Evolutionary conservation across 2,797 vertebrate genomes (phyloP).

Genomic region (Malurus leucopterus): DNA sequence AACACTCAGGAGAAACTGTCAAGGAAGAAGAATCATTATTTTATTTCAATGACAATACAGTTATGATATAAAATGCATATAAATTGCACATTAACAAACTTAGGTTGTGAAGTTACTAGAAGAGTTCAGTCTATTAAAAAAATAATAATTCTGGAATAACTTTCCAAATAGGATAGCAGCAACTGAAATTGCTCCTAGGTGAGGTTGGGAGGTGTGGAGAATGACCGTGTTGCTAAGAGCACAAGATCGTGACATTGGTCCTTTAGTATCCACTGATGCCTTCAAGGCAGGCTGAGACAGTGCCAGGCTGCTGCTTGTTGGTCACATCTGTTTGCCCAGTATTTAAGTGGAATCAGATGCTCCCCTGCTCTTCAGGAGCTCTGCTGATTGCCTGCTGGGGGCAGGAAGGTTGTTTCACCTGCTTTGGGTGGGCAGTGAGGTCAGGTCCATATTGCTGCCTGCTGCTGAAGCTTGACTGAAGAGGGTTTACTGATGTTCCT

Average conservation of each 20-base stretch:
- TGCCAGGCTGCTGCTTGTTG: not conserved
- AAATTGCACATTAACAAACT: not conserved
- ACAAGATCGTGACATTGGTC: not conserved
- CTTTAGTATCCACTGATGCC: not conserved
- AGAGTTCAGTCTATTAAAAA: not conserved
- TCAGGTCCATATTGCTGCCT: not conserved
- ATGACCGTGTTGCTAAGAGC: accelerated
- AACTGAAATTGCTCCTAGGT: not conserved
- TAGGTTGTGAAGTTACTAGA: not conserved
- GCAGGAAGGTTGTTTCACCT: not conserved
- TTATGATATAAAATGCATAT: not conserved
- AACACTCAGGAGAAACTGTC: not conserved
- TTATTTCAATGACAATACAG: not conserved
- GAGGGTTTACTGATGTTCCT: not conserved
- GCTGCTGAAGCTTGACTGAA: not conserved
- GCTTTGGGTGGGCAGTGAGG: not conserved
- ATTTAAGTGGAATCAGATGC: not conserved
- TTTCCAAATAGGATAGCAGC: not conserved
- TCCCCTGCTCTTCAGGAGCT: not conserved
- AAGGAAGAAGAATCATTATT: not conserved
- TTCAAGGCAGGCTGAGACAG: not conserved
- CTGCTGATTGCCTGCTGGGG: not conserved
- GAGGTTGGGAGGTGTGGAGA: not conserved
- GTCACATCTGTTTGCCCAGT: not conserved
- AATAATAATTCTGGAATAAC: not conserved